Percentiles rank a stretch among this genome's conserved stretches.
Conservation (phyloP, 64 coral and sea anemone genomes). For the Montipora sp. region DNA sequence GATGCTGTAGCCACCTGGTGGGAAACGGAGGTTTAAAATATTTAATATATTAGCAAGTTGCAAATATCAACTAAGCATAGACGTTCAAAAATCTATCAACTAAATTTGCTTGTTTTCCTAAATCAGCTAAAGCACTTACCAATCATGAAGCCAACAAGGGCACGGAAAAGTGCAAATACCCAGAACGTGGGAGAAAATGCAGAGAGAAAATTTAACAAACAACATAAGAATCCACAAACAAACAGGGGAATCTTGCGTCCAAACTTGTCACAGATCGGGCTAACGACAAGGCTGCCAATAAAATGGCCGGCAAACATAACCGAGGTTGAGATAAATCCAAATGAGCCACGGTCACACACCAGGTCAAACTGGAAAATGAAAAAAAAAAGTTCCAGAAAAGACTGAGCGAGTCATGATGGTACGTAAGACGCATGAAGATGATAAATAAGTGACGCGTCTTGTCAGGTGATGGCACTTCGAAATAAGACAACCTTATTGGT, state of each 20-base stretch:
- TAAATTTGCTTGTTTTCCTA: too few relatives aligned
- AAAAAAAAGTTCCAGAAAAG: not conserved
- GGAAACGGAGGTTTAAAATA: not conserved
- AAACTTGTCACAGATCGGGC: slow-evolving; percentile 55
- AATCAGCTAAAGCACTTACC: not conserved
- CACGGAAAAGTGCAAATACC: slow-evolving; percentile 79
- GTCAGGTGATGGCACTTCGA: too few relatives aligned
- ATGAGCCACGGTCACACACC: slow-evolving; percentile 48
- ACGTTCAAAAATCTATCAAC: too few relatives aligned
- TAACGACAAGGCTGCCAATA: slow-evolving; percentile 24
- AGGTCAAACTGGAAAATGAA: slow-evolving; percentile 66
- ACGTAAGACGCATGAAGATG: too few relatives aligned
- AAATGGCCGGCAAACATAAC: slow-evolving; percentile 61
- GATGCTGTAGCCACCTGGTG: slow-evolving; percentile 20
- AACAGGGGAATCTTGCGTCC: slow-evolving; percentile 53
- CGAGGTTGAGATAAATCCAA: slow-evolving; percentile 60
- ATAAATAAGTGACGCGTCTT: too few relatives aligned
- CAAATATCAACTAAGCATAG: too few relatives aligned
- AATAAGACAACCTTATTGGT: too few relatives aligned
- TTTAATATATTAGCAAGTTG: too few relatives aligned
- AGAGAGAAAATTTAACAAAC: slow-evolving; percentile 34
- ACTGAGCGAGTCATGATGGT: not conserved
- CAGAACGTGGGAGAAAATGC: slow-evolving; percentile 60
- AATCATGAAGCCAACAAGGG: slow-evolving; percentile 63
- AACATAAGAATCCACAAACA: slow-evolving; percentile 7